Evolutionary conservation across 2,888 invertebrate species (phyloP).

Genomic region (Acrobasis repandana): DNA sequence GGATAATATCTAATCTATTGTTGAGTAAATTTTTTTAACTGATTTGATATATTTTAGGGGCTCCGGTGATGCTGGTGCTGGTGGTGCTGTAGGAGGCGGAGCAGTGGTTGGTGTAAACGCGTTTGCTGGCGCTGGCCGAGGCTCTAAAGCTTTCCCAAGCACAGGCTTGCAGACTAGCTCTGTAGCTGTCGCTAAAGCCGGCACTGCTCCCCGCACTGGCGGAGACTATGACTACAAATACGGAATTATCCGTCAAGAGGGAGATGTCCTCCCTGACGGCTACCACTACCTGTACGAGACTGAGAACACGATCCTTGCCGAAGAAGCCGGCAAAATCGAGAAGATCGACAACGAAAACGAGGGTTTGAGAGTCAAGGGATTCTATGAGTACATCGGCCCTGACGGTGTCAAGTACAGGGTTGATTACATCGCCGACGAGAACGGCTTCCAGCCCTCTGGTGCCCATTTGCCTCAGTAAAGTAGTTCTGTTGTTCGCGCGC

Average conservation of each 20-base stretch:
- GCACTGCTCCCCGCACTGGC: constrained; percentile 23
- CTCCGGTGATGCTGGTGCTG: neutral
- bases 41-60: neutral
- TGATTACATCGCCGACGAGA: constrained; percentile 75
- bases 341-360: constrained; percentile 55
- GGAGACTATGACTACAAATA: constrained; percentile 64
- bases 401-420: constrained; percentile 75
- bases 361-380: constrained; percentile 65
- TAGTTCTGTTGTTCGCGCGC: constrained; percentile 33
- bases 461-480: constrained; percentile 61
- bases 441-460: constrained; percentile 65
- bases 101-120: constrained; percentile 21
- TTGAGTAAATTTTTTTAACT: no score
- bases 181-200: constrained; percentile 24
- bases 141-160: neutral
- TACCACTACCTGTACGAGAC: constrained; percentile 78
- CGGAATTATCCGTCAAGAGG: constrained; percentile 71
- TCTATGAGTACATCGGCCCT: constrained; percentile 70
- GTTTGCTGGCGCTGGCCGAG: neutral
- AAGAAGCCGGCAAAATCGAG: constrained; percentile 69
- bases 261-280: constrained; percentile 59
- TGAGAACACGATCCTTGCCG: constrained; percentile 75
- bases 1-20: no score
- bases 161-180: constrained; percentile 12
- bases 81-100: constrained; percentile 16